These are phyloP conservation scores for Trinorchestia longiramus DNA, from an alignment of 1,140 invertebrate genomes.

Conservation along the genomic window DNA sequence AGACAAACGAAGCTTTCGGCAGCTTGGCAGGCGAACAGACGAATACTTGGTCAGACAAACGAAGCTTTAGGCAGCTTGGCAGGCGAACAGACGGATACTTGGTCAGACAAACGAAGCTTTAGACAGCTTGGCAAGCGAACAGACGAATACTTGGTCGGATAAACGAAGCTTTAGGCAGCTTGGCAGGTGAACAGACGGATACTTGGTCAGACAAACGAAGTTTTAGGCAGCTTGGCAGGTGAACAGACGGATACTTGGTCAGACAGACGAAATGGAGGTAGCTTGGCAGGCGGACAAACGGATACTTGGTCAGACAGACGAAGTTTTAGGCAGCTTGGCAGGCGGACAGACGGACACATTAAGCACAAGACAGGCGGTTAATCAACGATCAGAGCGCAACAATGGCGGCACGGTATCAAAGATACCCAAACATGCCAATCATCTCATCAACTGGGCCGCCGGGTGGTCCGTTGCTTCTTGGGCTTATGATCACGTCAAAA, in stretches of 20 bases:
- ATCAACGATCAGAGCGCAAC: constrained; percentile 44
- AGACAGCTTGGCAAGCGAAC: neutral
- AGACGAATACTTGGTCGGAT: neutral
- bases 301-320: neutral
- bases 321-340: neutral
- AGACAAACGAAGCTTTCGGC: too few species aligned
- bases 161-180: too few species aligned
- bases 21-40: neutral
- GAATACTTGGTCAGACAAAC: neutral
- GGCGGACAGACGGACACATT: constrained; percentile 24
- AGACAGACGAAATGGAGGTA: neutral
- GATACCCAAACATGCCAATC: constrained; percentile 53
- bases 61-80: neutral
- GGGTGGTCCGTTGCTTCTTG: neutral
- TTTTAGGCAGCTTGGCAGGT: too few species aligned
- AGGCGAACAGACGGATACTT: neutral
- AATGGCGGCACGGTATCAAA: constrained; percentile 40
- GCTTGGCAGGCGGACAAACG: neutral
- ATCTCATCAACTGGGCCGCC: neutral
- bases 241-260: neutral
- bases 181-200: too few species aligned
- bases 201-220: neutral
- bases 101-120: neutral
- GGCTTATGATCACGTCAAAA: neutral
- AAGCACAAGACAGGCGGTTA: constrained; percentile 31